Evolutionary conservation across 1,140 invertebrate species (phyloP), one percentile per base, ranked within the genome.

Genomic region (Bombus haemorrhoidalis): DNA sequence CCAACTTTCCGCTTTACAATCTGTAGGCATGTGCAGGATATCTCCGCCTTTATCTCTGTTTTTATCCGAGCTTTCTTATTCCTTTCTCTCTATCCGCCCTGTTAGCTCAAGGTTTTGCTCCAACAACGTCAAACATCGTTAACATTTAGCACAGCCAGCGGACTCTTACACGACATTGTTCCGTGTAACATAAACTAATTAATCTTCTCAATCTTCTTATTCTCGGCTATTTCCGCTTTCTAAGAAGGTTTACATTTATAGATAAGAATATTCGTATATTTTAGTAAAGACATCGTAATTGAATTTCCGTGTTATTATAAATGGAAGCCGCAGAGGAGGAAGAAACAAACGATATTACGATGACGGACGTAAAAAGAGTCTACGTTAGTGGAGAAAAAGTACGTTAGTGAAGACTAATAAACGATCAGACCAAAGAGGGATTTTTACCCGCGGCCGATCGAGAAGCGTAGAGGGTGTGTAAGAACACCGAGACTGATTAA

Each of bases 401-500:
- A 53, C n/a, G n/a, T 75, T 32, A 34, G 73, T 4, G 32, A 1
- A 32, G 43, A 34, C 18, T 75, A 75, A 75, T 53, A 47, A 53
- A 76, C 32, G 74, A 76, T 59, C 53, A 6, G 5, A 8, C 74
- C 34, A 28, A 28, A 37, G 53, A 37, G 15, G 2, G 53, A 62
- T 76, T 53, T 15, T 53, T 53, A 53, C 53, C 37, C 18, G 32
- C 25, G 34, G 25, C 34, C n/a, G 57, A 64, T 32, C 57, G 25
- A 3, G 12, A 13, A 13, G 39, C 8, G 25, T 3, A 34, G 28
- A n/a, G 25, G 75, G 47, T 57, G 74, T 15, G 25, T 37, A 59
- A 4, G 28, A 34, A 59, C 64, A 69, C n/a, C n/a, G 69, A 37
- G 59, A 37, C 73, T 80, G 88, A 80, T 89, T 87, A 83, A 83